Evolutionary conservation across 2,888 invertebrate species (phyloP), one percentile per base, ranked within the genome.

Genomic region (Arctia plantaginis): DNA sequence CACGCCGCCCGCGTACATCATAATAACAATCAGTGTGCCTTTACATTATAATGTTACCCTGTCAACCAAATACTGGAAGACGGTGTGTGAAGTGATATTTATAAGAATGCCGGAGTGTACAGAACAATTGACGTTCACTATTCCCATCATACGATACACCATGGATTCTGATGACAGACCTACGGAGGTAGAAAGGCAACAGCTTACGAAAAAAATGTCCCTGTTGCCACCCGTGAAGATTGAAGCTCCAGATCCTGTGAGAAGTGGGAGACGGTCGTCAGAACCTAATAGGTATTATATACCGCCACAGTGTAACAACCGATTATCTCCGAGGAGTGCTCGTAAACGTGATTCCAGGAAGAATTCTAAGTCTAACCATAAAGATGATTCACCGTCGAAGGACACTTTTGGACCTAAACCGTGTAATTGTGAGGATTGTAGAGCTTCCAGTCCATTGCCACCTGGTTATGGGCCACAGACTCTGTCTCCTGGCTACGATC

Each of bases 401-500:
- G 92, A 92, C 27, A 84, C 83, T 65, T 88, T 92, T 59, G 94
- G 95, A 30, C 93, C 90, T 3, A 93, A 94, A 81, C 95, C 95
- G 72, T 93, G 95, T 86, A 94, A 94, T 81, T 96, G 95, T 87
- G 95, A 94, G 81, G 93, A 95, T 71, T 96, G 95, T 75, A 91
- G 96, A 65, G 93, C 96, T 0, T 94, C 96, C 1, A 96, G 96
- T 80, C 96, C 96, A 0, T 82, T 94, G 71, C 94, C 95, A 0
- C 94, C 95, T 0, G 95, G 95, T 0, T 95, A 95, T 75, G 94
- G 94, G 0, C 93, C 93, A 0, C 92, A 94, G 74, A 93, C 93
- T 7, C 83, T 96, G 55, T 96, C 96, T 35, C 96, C 97, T 66
- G 97, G 98, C 90, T 98, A 98, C 87, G 97, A 97, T 80, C 98